Conservation (phyloP, 2,888 invertebrate species). For the Suillia variegata region DNA sequence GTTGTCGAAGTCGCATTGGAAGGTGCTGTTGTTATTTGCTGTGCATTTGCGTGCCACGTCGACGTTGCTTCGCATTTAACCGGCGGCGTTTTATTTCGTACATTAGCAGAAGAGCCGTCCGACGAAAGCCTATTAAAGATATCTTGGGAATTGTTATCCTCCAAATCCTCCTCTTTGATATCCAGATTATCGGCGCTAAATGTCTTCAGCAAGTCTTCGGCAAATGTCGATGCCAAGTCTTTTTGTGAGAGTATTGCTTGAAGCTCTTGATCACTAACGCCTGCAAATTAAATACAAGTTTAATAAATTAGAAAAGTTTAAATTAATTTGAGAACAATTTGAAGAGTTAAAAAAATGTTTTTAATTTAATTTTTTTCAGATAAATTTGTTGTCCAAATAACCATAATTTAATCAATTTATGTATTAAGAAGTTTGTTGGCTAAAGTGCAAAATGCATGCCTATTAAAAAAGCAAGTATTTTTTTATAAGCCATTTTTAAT, state of each 20-base stretch:
- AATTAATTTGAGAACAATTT: neutral
- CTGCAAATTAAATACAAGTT: constrained; percentile 46
- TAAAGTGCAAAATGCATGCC: no score
- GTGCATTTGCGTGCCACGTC: constrained; percentile 29
- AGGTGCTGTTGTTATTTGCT: neutral
- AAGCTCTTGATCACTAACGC: constrained; percentile 73
- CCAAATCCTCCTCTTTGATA: constrained; percentile 57
- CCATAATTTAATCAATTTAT: constrained; percentile 18
- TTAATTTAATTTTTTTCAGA: no score
- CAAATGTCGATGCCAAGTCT: constrained; percentile 76
- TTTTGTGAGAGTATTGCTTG: constrained; percentile 76
- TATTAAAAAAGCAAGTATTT: no score
- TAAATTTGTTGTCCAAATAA: no score
- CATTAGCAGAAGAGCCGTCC: no score
- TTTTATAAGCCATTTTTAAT: no score
- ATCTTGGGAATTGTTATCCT: constrained; percentile 35
- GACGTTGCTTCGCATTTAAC: constrained; percentile 60
- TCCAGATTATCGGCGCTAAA: constrained; percentile 76
- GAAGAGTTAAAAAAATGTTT: no score
- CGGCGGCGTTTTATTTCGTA: constrained; percentile 38
- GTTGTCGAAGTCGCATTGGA: neutral
- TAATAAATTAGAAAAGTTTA: constrained; percentile 6
- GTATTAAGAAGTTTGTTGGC: no score
- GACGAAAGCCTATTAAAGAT: constrained; percentile 31
- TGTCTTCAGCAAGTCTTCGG: constrained; percentile 87